Evolutionary conservation across 2,113 vertebrate genomes (phyloP).

Genomic region (Lethenteron reissneri): DNA sequence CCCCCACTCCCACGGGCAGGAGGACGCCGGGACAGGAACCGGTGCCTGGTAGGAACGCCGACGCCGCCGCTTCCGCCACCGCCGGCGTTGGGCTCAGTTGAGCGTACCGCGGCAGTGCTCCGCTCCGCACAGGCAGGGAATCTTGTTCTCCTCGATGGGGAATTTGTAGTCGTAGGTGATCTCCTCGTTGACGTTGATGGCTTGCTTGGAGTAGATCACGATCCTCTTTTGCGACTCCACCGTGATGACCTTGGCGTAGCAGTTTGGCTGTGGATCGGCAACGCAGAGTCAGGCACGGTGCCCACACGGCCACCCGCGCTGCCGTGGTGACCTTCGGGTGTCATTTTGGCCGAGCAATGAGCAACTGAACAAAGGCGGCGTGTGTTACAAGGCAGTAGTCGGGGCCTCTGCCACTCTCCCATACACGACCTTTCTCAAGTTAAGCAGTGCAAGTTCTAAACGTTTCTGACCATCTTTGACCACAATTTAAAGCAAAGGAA

Average conservation of each 20-base stretch:
- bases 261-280: constrained; percentile 40
- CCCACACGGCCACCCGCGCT: neutral
- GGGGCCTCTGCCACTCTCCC: too few relatives aligned
- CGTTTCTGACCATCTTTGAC: too few relatives aligned
- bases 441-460: too few relatives aligned
- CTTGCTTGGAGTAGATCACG: constrained; percentile 83
- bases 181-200: constrained; percentile 66
- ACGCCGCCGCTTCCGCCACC: neutral
- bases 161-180: constrained; percentile 95
- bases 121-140: constrained; percentile 65
- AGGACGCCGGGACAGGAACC: too few relatives aligned
- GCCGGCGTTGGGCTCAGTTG: constrained; percentile 29
- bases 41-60: too few relatives aligned
- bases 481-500: too few relatives aligned
- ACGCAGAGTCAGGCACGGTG: neutral
- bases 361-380: too few relatives aligned
- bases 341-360: too few relatives aligned
- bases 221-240: constrained; percentile 92
- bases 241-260: constrained; percentile 89
- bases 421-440: too few relatives aligned
- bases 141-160: constrained; percentile 88
- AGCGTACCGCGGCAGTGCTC: constrained; percentile 74
- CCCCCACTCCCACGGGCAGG: too few relatives aligned
- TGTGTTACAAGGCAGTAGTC: too few relatives aligned
- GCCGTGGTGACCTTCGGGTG: too few relatives aligned